phyloP scores from a whole-genome alignment of 2,797 vertebrate genomes.

The Sebastes jordani region DNA sequence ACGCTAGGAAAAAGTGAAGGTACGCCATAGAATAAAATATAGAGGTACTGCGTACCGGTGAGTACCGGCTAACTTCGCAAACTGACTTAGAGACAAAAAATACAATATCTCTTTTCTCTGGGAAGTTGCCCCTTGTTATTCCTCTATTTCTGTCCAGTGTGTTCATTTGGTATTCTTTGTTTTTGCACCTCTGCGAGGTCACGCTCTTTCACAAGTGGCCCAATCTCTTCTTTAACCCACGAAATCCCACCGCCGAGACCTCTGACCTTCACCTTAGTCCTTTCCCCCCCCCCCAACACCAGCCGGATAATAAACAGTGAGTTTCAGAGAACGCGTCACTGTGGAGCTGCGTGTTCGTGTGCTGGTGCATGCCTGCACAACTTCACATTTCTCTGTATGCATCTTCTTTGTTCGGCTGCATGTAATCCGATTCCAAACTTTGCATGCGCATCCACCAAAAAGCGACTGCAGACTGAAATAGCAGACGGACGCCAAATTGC shows the following conservation, averaged over 20 bases:
- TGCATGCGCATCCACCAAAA: conserved; percentile 38
- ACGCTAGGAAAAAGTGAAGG: too few relatives aligned
- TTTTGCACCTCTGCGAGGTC: conserved; percentile 63
- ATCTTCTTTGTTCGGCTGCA: conserved; percentile 16
- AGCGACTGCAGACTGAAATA: conserved; percentile 59
- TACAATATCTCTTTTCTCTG: conserved; percentile 23
- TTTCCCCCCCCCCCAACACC: conserved; percentile 48
- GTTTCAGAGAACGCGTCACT: conserved; percentile 53
- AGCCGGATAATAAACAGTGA: conserved; percentile 75
- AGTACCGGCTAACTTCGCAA: too few relatives aligned
- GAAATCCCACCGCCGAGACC: conserved; percentile 72
- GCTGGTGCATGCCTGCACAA: conserved; percentile 50
- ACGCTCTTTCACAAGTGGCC: conserved; percentile 71
- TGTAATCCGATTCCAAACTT: conserved; percentile 52
- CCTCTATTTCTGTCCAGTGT: conserved; percentile 57
- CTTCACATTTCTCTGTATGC: conserved; percentile 27
- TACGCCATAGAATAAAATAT: too few relatives aligned
- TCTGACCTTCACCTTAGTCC: conserved; percentile 71
- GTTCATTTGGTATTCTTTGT: conserved; percentile 57
- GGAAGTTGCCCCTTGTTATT: conserved; percentile 31
- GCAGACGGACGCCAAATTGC: conserved; percentile 9
- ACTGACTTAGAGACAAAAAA: background rate
- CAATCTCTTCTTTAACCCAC: conserved; percentile 58
- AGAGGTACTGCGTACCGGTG: too few relatives aligned
- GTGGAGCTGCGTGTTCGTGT: conserved; percentile 23